phyloP scores from a whole-genome alignment of 2,113 vertebrate genomes.

The Salvator merianae region DNA sequence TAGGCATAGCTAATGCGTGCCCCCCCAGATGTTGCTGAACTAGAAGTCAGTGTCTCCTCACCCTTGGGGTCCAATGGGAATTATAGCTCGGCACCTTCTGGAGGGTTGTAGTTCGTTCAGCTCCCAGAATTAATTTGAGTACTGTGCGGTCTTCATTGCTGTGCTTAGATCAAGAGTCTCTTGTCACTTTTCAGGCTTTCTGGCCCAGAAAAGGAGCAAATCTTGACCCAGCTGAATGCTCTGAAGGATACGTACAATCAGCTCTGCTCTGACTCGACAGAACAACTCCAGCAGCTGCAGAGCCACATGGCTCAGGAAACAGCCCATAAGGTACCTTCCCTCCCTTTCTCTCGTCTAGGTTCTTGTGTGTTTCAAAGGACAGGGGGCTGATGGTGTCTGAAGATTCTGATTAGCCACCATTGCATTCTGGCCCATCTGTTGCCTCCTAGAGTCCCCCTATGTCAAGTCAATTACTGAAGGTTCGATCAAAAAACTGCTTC shows the following conservation, averaged over 20 bases:
- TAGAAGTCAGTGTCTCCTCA: no score
- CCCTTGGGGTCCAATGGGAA: no score
- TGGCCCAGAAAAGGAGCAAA: constrained; percentile 82
- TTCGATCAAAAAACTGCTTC: constrained; percentile 21
- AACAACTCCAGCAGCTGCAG: constrained; percentile 91
- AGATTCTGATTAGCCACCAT: constrained; percentile 47
- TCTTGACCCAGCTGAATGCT: constrained; percentile 80
- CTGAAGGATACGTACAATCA: constrained; percentile 85
- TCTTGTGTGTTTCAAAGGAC: background rate
- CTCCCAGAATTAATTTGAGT: no score
- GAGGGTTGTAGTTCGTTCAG: no score
- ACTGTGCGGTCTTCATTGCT: background rate
- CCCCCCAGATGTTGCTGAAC: no score
- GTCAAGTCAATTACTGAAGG: constrained; percentile 52
- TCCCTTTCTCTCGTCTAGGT: background rate
- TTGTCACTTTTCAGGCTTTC: constrained; percentile 80
- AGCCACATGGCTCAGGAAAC: constrained; percentile 89
- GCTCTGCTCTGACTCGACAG: constrained; percentile 84
- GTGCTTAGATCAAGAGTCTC: background rate
- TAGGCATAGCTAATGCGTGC: no score
- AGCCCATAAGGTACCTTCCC: constrained; percentile 88
- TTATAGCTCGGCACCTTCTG: background rate
- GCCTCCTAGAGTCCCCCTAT: constrained; percentile 3
- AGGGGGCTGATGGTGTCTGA: constrained; percentile 24
- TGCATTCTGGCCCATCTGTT: constrained; percentile 38